Conservation (phyloP, 2,113 vertebrate species). For the Pungitius pungitius region DNA sequence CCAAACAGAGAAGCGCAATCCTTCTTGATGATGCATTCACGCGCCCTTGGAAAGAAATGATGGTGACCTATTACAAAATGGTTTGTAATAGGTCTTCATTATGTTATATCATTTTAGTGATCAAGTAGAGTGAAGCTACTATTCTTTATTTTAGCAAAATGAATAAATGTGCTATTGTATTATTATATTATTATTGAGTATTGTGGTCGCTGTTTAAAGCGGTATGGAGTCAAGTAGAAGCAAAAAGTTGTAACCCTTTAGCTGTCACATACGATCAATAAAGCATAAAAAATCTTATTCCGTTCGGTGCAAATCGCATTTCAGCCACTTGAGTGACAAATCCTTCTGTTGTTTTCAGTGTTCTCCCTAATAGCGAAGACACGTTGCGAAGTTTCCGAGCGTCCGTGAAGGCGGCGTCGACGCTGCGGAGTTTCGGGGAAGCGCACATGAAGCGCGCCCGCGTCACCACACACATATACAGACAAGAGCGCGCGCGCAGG, state of each 20-base stretch:
- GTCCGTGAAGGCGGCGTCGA: slow-evolving; percentile 59
- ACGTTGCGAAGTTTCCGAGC: background rate
- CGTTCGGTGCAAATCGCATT: background rate
- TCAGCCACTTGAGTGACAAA: background rate
- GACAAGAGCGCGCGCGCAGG: slow-evolving; percentile 18
- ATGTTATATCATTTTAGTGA: background rate
- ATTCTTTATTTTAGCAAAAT: background rate
- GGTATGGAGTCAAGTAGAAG: background rate
- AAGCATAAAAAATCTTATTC: background rate
- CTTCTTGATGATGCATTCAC: slow-evolving; percentile 39
- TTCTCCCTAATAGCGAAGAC: background rate
- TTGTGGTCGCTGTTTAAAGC: background rate
- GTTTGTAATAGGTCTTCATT: background rate
- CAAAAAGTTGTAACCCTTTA: background rate
- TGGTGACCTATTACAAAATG: rapidly evolving
- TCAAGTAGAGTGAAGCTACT: background rate
- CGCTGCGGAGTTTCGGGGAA: slow-evolving; percentile 77
- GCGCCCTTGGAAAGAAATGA: background rate
- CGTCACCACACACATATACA: slow-evolving; percentile 37
- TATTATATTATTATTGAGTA: too few species aligned
- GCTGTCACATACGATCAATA: background rate
- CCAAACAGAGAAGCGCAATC: slow-evolving; percentile 26
- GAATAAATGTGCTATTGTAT: background rate
- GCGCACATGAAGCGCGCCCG: slow-evolving; percentile 74
- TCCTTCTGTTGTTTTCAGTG: background rate